Conservation (phyloP, 1,140 invertebrate genomes). For the Gonioctena quinquepunctata region DNA sequence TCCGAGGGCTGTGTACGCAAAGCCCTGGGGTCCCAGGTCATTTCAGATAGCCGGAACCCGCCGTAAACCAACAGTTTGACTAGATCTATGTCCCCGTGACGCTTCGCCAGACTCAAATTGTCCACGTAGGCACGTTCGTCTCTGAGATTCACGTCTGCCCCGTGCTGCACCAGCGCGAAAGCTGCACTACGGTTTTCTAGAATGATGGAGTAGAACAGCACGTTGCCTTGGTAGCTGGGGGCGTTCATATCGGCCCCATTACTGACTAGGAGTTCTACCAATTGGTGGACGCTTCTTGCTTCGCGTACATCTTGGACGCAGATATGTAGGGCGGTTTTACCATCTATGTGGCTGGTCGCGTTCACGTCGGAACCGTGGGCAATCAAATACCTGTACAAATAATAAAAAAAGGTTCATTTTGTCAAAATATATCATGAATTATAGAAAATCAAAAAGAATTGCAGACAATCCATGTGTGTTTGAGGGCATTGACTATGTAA, state of each 20-base stretch:
- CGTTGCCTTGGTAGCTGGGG: conserved; percentile 55
- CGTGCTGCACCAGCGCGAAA: conserved; percentile 44
- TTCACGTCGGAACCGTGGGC: conserved; percentile 59
- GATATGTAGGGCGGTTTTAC: conserved; percentile 58
- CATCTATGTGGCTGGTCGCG: conserved; percentile 53
- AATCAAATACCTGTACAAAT: conserved; percentile 33
- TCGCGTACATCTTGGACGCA: conserved; percentile 57
- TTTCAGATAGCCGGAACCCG: conserved; percentile 34
- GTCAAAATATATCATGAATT: too few species aligned
- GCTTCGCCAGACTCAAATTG: conserved; percentile 55
- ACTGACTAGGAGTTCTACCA: conserved; percentile 57
- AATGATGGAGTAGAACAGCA: conserved; percentile 49
- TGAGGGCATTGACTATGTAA: too few species aligned
- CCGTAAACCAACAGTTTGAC: conserved; percentile 33
- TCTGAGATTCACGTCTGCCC: conserved; percentile 50
- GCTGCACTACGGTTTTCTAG: conserved; percentile 41
- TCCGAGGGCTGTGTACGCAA: conserved; percentile 40
- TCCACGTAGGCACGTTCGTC: conserved; percentile 50
- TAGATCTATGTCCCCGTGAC: conserved; percentile 51
- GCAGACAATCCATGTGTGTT: too few species aligned
- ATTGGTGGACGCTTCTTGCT: conserved; percentile 50
- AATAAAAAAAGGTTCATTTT: too few species aligned
- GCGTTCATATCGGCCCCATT: conserved; percentile 57
- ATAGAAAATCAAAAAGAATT: too few species aligned
- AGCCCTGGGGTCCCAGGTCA: conserved; percentile 45